Percentiles rank a stretch among this genome's conserved stretches.
Conservation (phyloP, 2,113 vertebrate species). For the Hippolais icterina region DNA sequence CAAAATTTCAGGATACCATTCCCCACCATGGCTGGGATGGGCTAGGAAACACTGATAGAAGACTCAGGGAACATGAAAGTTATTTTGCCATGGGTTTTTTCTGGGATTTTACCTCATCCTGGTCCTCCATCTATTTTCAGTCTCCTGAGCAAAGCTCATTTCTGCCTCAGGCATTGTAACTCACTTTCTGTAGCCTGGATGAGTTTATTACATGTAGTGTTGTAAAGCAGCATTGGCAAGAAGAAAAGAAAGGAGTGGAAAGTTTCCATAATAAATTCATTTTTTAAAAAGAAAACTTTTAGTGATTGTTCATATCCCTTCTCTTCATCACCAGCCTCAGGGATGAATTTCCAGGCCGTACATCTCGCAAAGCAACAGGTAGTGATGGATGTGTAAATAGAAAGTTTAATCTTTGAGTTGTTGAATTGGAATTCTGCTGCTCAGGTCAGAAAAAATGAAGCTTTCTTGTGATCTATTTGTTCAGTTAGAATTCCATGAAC, state of each 20-base stretch:
- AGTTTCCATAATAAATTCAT: neutral
- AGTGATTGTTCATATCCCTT: neutral
- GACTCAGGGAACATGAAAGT: neutral
- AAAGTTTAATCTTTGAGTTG: neutral
- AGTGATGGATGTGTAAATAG: fast-evolving
- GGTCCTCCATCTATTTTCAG: neutral
- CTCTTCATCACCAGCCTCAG: neutral
- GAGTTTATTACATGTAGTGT: fast-evolving
- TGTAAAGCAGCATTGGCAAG: neutral
- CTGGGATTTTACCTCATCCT: neutral
- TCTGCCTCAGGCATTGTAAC: neutral
- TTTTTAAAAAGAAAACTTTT: neutral
- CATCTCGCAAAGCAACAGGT: neutral
- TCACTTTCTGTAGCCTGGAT: neutral
- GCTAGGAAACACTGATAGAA: neutral
- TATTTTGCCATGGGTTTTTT: neutral
- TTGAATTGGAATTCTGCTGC: neutral
- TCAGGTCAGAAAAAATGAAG: neutral
- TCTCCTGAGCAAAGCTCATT: neutral
- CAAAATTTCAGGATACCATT: neutral
- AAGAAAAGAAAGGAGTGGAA: neutral
- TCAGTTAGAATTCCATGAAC: neutral
- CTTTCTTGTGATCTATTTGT: neutral
- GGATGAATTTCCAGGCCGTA: neutral
- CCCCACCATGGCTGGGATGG: neutral